Evolutionary conservation across 2,113 vertebrate genomes (phyloP).

Genomic region (Capreolus pygargus): DNA sequence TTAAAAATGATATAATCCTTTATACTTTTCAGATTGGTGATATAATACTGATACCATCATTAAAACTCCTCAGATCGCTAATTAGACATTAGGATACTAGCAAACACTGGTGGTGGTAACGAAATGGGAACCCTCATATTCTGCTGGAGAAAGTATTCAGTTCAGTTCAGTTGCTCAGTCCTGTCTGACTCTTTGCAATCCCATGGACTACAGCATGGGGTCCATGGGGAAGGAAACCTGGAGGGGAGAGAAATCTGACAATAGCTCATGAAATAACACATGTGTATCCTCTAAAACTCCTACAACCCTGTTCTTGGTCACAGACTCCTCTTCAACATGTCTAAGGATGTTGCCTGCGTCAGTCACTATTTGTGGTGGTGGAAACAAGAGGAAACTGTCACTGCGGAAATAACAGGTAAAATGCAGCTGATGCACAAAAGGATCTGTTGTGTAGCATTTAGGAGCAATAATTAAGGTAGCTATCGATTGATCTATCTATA

Average conservation of each 20-base stretch:
- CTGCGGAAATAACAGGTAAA: not conserved
- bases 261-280: not conserved
- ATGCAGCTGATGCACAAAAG: not conserved
- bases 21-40: not conserved
- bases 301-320: not conserved
- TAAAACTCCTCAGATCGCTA: not conserved
- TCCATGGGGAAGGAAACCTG: not conserved
- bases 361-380: too few species aligned
- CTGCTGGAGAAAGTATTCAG: not conserved
- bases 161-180: not conserved
- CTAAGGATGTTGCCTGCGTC: not conserved
- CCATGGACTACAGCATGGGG: not conserved
- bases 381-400: not conserved
- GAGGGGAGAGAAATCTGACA: not conserved
- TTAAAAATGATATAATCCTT: not conserved
- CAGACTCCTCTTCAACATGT: not conserved
- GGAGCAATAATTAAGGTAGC: not conserved
- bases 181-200: not conserved
- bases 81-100: not conserved
- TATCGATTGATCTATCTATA: fast-evolving
- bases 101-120: not conserved
- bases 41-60: not conserved
- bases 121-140: not conserved
- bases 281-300: not conserved
- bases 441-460: not conserved